A percentile compares a stretch with the other conserved stretches of the same genome.
Conservation (phyloP, 2,113 vertebrate genomes). For the Caretta caretta region DNA sequence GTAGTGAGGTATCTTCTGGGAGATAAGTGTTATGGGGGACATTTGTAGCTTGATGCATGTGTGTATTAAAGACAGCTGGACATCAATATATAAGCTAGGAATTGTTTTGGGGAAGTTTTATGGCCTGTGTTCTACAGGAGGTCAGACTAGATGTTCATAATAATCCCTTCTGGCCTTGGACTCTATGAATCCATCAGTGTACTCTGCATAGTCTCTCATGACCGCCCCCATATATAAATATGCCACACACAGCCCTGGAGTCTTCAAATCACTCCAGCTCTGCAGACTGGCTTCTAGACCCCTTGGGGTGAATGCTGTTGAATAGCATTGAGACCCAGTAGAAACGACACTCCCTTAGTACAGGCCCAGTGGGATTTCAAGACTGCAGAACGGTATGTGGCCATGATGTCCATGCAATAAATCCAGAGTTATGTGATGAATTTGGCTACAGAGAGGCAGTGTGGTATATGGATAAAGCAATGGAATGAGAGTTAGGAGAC, state of each 20-base stretch:
- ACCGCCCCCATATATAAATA: background rate
- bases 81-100: background rate
- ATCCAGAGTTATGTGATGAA: background rate
- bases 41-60: background rate
- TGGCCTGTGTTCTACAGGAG: background rate
- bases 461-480: background rate
- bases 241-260: background rate
- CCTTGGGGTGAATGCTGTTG: background rate
- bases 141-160: background rate
- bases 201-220: background rate
- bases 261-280: background rate
- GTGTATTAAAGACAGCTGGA: background rate
- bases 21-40: background rate
- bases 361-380: background rate
- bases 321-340: background rate
- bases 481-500: background rate
- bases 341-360: background rate
- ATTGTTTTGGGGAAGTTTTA: background rate
- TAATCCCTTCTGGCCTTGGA: background rate
- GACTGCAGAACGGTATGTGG: background rate
- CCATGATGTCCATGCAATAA: background rate
- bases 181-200: background rate
- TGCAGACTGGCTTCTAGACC: background rate
- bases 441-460: background rate
- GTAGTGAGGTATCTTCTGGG: background rate